A percentile compares a stretch with the other conserved stretches of the same genome.
These are phyloP conservation scores for Drosophila repletoides DNA, from an alignment of 1,140 invertebrate genomes.

Conservation along the genomic window DNA sequence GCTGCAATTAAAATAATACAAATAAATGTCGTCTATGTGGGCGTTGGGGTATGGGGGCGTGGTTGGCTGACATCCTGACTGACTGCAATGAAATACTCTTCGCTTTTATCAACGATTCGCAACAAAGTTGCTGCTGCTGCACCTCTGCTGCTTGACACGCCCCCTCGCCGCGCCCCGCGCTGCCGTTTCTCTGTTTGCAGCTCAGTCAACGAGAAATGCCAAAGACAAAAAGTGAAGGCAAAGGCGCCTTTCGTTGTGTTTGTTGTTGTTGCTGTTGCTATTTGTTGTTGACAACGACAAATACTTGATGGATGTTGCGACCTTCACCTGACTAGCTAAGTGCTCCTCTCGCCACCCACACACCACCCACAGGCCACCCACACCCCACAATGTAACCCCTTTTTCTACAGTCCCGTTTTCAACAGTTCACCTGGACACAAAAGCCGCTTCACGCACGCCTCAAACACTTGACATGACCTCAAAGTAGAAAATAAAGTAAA, in stretches of 20 bases:
- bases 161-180: not conserved
- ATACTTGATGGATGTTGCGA: slow-evolving; percentile 30
- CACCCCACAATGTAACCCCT: too few species aligned
- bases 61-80: slow-evolving; percentile 24
- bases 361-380: too few species aligned
- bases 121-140: slow-evolving; percentile 3
- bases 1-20: slow-evolving; percentile 56
- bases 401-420: too few species aligned
- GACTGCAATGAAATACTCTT: slow-evolving; percentile 41
- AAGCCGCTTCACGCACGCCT: not conserved
- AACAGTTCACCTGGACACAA: not conserved
- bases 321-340: slow-evolving; percentile 32
- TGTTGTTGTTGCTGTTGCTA: slow-evolving; percentile 19
- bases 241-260: slow-evolving; percentile 14
- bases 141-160: not conserved
- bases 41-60: not conserved
- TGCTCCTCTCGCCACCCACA: not conserved
- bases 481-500: too few species aligned
- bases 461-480: not conserved
- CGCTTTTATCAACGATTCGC: slow-evolving; percentile 12
- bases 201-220: slow-evolving; percentile 32
- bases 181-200: slow-evolving; percentile 8
- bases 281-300: slow-evolving; percentile 19
- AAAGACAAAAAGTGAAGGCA: slow-evolving; percentile 30
- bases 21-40: slow-evolving; percentile 37